Evolutionary conservation across 1,140 invertebrate genomes (phyloP), one percentile per base, ranked within the genome.

Genomic region (Brachionus plicatilis): DNA sequence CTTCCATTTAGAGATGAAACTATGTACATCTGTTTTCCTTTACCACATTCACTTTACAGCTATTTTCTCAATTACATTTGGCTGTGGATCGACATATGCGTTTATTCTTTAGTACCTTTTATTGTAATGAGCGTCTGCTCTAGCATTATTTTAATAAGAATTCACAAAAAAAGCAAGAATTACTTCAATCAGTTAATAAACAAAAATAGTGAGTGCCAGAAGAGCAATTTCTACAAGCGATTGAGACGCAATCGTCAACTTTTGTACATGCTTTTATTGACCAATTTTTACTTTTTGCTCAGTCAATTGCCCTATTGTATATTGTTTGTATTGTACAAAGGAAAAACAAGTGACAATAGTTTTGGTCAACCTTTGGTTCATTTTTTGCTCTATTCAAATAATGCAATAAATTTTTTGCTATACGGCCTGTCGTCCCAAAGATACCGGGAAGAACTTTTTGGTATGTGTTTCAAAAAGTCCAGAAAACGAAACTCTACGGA

Each of bases 201-300:
- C 20, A 60, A 65, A 41, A 68, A 68, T 14, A 82, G 20, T 65
- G 50, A 65, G 24, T 65, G 24, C n/a, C 17, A 82, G 12, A 82
- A 82, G 29, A 60, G n/a, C 14, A 82, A 82, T 65, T 41, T 82
- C 45, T 82, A 60, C 41, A 82, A 82, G 27, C 79, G 82, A 33
- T 11, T 68, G 8, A n/a, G 82, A 9, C 60, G 82, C 8, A 68
- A 68, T 70, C 60, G 60, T 12, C 82, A 83, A 83, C n/a, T 83
- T 11, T 45, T 68, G 0, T 83, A 83, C 12, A 83, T 83, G 82
- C 53, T 83, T 24, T 83, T 83, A 41, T 17, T 83, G 12, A 68
- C 60, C n/a, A 83, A 83, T 83, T 70, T 83, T 27, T 82, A 82
- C 33, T 82, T 82, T 68, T 37, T 82, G 29, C 17, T 68, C 9